A percentile compares a stretch with the other conserved stretches of the same genome.
These are phyloP conservation scores for Dipodomys merriami DNA, from an alignment of 2,113 vertebrate genomes.

Conservation along the genomic window DNA sequence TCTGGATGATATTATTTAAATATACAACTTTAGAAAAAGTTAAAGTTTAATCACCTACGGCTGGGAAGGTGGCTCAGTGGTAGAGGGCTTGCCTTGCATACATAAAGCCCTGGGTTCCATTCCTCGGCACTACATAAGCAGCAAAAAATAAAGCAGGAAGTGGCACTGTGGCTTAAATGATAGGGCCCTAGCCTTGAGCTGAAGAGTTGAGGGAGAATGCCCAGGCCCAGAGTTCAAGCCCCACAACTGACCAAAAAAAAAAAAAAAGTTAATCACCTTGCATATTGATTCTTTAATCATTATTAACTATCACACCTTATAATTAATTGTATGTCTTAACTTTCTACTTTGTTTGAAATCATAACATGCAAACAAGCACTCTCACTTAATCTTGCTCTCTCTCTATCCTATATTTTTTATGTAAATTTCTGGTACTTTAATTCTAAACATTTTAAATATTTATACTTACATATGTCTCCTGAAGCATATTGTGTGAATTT, in stretches of 20 bases:
- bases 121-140: too few relatives aligned
- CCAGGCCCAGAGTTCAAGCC: too few relatives aligned
- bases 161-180: too few relatives aligned
- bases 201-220: too few relatives aligned
- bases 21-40: background rate
- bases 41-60: background rate
- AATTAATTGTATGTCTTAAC: background rate
- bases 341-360: conserved; percentile 10
- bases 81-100: too few relatives aligned
- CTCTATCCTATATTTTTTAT: background rate
- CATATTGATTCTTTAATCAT: background rate
- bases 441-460: background rate
- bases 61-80: too few relatives aligned
- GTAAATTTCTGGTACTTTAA: background rate
- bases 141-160: too few relatives aligned
- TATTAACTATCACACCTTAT: background rate
- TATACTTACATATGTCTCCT: background rate
- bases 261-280: background rate
- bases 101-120: too few relatives aligned
- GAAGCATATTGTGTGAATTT: background rate
- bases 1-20: background rate
- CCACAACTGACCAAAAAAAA: too few relatives aligned
- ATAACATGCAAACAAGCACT: background rate
- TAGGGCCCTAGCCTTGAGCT: too few relatives aligned
- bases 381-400: background rate